Percentiles rank a stretch among this genome's conserved stretches.
Conservation (phyloP, 2,888 invertebrate genomes). For the Campopleginae sp. region DNA sequence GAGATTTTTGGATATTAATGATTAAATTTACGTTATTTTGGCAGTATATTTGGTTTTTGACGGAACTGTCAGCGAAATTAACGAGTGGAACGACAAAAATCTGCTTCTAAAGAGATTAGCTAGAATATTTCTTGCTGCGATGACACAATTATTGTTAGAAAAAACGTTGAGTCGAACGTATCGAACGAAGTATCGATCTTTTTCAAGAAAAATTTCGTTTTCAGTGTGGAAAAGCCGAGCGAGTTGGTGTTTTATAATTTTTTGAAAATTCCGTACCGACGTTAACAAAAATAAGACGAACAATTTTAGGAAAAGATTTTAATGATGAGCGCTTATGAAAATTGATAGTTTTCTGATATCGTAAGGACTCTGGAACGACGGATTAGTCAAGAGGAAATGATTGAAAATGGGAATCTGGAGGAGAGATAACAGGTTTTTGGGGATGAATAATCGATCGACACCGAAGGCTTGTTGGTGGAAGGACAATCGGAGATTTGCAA, state of each 20-base stretch:
- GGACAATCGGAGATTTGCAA: slow-evolving; percentile 37
- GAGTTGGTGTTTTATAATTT: not conserved
- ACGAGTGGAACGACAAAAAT: no score
- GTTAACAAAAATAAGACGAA: not conserved
- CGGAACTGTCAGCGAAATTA: no score
- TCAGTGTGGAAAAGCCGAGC: no score
- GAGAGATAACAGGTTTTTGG: not conserved
- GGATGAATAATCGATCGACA: not conserved
- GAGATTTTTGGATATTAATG: no score
- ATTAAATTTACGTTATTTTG: no score
- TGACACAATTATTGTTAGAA: no score
- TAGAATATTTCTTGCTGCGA: no score
- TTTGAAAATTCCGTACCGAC: not conserved
- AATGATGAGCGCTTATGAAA: not conserved
- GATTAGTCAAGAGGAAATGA: not conserved
- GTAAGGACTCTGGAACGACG: not conserved
- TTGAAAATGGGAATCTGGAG: not conserved
- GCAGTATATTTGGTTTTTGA: no score
- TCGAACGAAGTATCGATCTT: no score
- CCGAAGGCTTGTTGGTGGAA: not conserved
- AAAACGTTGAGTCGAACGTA: no score
- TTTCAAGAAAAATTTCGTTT: no score
- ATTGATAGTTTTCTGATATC: not conserved
- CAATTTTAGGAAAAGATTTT: not conserved
- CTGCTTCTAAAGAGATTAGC: no score